Conservation (phyloP, 2,113 vertebrate genomes). For the Choloepus hoffmanni region DNA sequence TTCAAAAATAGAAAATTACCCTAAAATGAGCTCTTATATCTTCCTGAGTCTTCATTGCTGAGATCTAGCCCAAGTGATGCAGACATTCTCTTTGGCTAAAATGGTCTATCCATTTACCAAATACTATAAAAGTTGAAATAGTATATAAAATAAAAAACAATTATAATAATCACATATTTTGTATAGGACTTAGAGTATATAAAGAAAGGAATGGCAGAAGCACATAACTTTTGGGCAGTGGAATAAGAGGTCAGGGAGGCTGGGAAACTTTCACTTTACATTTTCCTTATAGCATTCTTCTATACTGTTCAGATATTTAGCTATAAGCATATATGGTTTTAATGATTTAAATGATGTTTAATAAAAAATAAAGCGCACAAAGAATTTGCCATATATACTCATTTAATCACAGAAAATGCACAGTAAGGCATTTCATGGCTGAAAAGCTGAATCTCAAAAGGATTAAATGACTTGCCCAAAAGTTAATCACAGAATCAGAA, state of each 20-base stretch:
- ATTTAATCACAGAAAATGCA: not conserved
- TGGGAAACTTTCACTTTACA: not conserved
- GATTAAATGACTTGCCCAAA: constrained; percentile 18
- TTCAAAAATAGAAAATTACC: constrained; percentile 34
- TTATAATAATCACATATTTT: not conserved
- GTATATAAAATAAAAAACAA: not conserved
- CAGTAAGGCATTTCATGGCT: not conserved
- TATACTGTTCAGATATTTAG: not conserved
- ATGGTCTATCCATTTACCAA: constrained; percentile 4
- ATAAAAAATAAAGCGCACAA: constrained; percentile 8
- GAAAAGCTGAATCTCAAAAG: constrained; percentile 25
- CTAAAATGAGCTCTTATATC: not conserved
- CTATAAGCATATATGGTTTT: not conserved
- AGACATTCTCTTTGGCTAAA: not conserved
- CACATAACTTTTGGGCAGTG: not conserved
- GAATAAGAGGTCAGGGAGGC: too few relatives aligned
- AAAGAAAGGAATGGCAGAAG: not conserved
- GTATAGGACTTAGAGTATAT: not conserved
- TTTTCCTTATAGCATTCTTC: not conserved
- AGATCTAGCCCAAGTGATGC: not conserved
- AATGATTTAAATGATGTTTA: constrained; percentile 19
- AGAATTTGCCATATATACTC: not conserved
- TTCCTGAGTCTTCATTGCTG: not conserved
- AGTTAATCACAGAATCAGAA: constrained; percentile 29
- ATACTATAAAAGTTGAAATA: not conserved